Evolutionary conservation across 2,797 vertebrate species (phyloP).

Genomic region (Notolabrus celidotus): DNA sequence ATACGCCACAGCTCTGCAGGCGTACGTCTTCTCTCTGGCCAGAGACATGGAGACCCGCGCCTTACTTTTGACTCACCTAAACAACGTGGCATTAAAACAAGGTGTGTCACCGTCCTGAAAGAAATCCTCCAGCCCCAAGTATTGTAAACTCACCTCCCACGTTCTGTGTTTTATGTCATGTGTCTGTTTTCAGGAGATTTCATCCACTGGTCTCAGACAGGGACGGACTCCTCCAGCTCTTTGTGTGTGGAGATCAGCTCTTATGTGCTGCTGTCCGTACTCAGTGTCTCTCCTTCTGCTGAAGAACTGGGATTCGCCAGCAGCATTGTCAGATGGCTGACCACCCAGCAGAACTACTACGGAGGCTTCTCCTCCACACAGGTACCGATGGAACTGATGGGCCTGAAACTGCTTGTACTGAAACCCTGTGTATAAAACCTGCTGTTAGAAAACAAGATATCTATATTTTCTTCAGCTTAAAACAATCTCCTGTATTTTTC

Average conservation of each 20-base stretch:
- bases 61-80: conserved; percentile 73
- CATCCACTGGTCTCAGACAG: conserved; percentile 74
- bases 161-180: not conserved
- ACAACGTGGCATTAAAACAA: conserved; percentile 59
- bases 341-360: conserved; percentile 83
- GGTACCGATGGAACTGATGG: too few species aligned
- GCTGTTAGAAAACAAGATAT: too few species aligned
- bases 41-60: conserved; percentile 69
- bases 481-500: too few species aligned
- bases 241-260: conserved; percentile 89
- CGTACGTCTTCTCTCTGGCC: conserved; percentile 87
- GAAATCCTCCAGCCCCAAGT: not conserved
- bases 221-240: conserved; percentile 59
- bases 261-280: conserved; percentile 84
- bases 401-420: too few species aligned
- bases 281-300: conserved; percentile 66
- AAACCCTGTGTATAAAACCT: not conserved
- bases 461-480: too few species aligned
- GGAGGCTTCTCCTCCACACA: conserved; percentile 91
- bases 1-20: conserved; percentile 85
- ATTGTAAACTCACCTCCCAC: too few species aligned
- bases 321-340: conserved; percentile 84
- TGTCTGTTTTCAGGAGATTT: conserved; percentile 60
- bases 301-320: conserved; percentile 80
- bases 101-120: conserved; percentile 62